phyloP scores from a whole-genome alignment of 2,113 vertebrate genomes.

The Peromyscus leucopus region DNA sequence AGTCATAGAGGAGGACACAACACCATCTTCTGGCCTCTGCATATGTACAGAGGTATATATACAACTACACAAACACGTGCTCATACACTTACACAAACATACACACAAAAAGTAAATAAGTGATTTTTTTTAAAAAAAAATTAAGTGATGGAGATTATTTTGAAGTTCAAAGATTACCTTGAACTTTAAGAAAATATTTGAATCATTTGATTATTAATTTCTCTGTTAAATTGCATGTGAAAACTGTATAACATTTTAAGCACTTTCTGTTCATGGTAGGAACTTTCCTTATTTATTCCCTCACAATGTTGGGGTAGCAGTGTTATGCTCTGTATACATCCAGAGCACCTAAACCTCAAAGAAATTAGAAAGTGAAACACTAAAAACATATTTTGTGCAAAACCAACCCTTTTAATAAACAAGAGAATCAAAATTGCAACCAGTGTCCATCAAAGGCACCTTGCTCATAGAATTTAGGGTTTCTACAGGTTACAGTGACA shows the following conservation, averaged over 20 bases:
- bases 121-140: not conserved
- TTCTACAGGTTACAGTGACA: not conserved
- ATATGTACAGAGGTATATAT: not conserved
- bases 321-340: not conserved
- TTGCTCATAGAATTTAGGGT: not conserved
- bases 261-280: not conserved
- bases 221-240: not conserved
- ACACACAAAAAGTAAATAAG: not conserved
- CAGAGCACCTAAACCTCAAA: not conserved
- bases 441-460: not conserved
- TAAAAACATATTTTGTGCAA: conserved; percentile 12
- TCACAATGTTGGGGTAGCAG: not conserved
- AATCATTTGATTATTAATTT: not conserved
- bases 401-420: not conserved
- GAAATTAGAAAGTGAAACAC: not conserved
- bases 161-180: not conserved
- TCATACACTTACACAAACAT: not conserved
- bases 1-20: not conserved
- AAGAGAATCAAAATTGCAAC: not conserved
- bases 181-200: conserved; percentile 47
- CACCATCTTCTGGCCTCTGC: not conserved
- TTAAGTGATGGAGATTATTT: not conserved
- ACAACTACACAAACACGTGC: not conserved
- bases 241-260: not conserved
- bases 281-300: not conserved